Base-by-base conservation (phyloP, 2,797 vertebrate species). In the Neosilurus mollespiculum region DNA sequence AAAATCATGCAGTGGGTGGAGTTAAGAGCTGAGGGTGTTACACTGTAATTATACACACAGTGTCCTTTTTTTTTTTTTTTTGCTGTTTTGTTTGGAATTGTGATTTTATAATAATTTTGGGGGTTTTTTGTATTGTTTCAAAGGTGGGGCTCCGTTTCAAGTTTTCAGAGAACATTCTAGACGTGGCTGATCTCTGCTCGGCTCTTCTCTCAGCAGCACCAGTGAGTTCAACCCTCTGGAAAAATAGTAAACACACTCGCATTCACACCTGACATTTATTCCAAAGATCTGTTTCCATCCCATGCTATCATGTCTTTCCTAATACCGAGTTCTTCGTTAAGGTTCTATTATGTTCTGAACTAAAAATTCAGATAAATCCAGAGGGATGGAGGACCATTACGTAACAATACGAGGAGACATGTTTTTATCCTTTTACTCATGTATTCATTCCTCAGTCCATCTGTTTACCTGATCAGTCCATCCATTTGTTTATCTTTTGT, bases 111-210 rank as follows among this genome's bases (percentile, higher is more conserved):
- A 53, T 53, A 53, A 1, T 34, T 3, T 49, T 70, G n/a, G 9
- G 1, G 1, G 14, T 7, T n/a, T 49, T 53, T 54, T 26, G 0
- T 16, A 30, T 20, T 0, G 4, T 30, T 1, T 34, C 16, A 56
- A 34, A 75, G 88, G 81, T 51, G 87, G 87, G 24, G 54, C 89
- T 88, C 78, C 65, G n/a, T 2, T 90, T 85, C 12, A 90, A 81
- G 87, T 83, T 94, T 61, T 91, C 89, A 0, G 93, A 95, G 90
- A 92, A 91, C 56, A 71, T 93, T 16, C 80, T 92, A 81, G 93
- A 90, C 9, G 81, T 90, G 66, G 71, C 87, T 0, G 70, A 84
- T 49, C 91, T 93, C 65, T 94, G 91, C 18, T 89, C 91, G 0
- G 88, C 76, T 11, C 81, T 84, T 65, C 89, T 90, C 72, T 83